phyloP scores from a whole-genome alignment of 2,888 invertebrate species.

The Parthenolecanium corni region DNA sequence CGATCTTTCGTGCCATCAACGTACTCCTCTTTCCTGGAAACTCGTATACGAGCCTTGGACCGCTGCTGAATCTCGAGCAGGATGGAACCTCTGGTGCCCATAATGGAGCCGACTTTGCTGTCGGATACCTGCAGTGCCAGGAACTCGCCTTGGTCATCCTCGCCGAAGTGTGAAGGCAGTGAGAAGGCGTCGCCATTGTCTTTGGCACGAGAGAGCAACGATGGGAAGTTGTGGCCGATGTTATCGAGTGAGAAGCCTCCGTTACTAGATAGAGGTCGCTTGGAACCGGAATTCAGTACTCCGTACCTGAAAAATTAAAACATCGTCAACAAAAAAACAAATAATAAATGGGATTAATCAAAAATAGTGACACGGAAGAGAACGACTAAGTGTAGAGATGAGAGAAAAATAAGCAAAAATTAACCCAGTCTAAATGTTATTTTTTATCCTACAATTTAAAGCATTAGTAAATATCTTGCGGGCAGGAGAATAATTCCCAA shows the following conservation, averaged over 20 bases:
- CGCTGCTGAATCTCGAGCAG: conserved; percentile 94
- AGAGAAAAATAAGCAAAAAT: no score
- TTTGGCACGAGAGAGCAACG: not conserved
- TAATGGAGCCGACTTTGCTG: conserved; percentile 92
- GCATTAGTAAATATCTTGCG: no score
- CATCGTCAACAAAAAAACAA: no score
- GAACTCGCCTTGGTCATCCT: not conserved
- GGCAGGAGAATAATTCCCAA: no score
- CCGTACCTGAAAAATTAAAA: not conserved
- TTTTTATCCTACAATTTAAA: no score
- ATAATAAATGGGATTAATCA: no score
- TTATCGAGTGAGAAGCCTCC: not conserved
- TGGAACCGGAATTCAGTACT: not conserved
- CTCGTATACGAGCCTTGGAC: conserved; percentile 95
- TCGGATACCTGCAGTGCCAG: conserved; percentile 67
- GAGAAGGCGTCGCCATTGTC: not conserved
- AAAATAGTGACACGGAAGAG: no score
- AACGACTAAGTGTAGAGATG: no score
- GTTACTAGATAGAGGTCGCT: not conserved
- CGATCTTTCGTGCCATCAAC: conserved; percentile 95
- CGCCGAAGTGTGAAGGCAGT: not conserved
- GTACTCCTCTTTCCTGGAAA: conserved; percentile 95
- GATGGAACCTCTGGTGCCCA: conserved; percentile 91
- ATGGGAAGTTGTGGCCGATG: not conserved
- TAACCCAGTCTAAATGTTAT: no score